Evolutionary conservation across 1,140 invertebrate species (phyloP), one percentile per base, ranked within the genome.

Genomic region (Drosophila novamexicana): DNA sequence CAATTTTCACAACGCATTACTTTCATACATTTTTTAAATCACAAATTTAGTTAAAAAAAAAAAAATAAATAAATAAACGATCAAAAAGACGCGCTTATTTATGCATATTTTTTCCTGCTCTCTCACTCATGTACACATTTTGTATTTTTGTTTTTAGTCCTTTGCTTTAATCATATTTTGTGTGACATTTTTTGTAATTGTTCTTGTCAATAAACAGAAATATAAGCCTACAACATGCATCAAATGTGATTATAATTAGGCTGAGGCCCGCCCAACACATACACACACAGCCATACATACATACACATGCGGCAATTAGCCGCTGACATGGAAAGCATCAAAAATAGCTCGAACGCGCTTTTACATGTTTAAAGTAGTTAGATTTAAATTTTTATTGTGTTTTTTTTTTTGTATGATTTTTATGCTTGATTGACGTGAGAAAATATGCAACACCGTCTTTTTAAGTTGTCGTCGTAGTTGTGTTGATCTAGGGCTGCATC

Each of bases 311-410:
- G 64, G 62, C 57, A 57, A 64, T 72, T 76, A 75, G 63, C 36
- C 22, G 40, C 18, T 53, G 40, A 54, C 56, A 73, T 45, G 47
- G 32, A 61, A 67, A 40, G 53, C 64, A 67, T 45, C 7, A 36
- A 66, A 74, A 77, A 65, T 56, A 67, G 72, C 63, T 77, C 47
- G 69, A 47, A 39, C 56, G 65, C 49, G 63, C 75, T 47, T 71
- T 63, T 69, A 72, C 79, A 76, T 70, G 58, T 72, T 62, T 74
- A 85, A 74, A 77, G 78, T 85, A 79, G 53, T 73, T 73, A 53
- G 42, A 50, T 42, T 63, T 40, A 54, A n/a, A 56, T 54, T 39
- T 39, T 59, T 79, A 72, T 64, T 81, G 63, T 66, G 52, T 45
- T 14, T 34, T 62, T 39, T 63, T 50, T 29, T 67, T 42, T 0